These are phyloP conservation scores for Cistogaster globosa DNA, from an alignment of 2,888 invertebrate species.

Conservation along the genomic window DNA sequence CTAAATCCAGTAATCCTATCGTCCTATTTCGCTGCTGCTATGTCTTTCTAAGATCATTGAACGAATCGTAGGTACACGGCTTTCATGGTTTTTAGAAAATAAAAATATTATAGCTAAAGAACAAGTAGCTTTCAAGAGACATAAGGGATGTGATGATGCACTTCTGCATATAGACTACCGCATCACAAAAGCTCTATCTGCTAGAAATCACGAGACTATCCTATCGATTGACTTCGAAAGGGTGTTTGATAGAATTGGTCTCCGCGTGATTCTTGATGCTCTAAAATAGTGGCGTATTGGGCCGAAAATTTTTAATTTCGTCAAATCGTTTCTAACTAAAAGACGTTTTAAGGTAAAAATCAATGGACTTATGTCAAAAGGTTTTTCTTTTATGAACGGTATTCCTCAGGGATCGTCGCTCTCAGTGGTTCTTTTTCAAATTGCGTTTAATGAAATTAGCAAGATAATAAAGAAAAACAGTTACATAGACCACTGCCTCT, in stretches of 20 bases:
- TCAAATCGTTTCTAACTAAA: neutral
- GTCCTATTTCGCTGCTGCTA: conserved; percentile 41
- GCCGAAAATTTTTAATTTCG: conserved; percentile 48
- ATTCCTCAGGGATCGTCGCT: conserved; percentile 64
- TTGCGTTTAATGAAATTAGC: conserved; percentile 54
- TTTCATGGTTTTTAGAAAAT: conserved; percentile 35
- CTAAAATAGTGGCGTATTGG: conserved; percentile 31
- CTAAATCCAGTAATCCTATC: conserved; percentile 23
- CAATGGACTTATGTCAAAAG: conserved; percentile 23
- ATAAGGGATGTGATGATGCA: no score
- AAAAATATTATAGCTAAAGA: no score
- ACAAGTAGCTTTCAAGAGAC: no score
- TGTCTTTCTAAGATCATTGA: conserved; percentile 47
- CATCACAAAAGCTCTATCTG: no score
- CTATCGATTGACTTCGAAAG: conserved; percentile 60
- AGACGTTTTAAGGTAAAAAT: conserved; percentile 42
- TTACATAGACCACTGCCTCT: conserved; percentile 51
- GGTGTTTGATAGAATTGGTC: conserved; percentile 65
- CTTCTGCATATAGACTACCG: no score
- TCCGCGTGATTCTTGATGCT: conserved; percentile 48
- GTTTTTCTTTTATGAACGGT: conserved; percentile 31
- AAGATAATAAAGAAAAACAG: conserved; percentile 35
- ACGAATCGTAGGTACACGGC: conserved; percentile 34
- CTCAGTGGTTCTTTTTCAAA: conserved; percentile 55
- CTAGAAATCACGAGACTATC: conserved; percentile 42